Conservation (phyloP, 2,797 vertebrate species). For the Periophthalmus magnuspinnatus region DNA sequence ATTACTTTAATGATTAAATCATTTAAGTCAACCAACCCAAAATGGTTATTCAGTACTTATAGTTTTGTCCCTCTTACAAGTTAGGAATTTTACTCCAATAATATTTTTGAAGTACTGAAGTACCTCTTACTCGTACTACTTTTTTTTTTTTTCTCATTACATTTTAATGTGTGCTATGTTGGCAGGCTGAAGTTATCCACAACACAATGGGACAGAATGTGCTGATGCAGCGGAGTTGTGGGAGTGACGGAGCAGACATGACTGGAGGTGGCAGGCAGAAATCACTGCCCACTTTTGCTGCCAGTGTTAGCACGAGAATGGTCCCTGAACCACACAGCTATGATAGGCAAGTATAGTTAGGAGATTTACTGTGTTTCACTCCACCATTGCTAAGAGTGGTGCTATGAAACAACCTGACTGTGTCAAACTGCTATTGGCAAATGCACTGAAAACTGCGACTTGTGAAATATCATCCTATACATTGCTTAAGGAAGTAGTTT, state of each 20-base stretch:
- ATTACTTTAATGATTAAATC: too few species aligned
- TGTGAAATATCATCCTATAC: neutral
- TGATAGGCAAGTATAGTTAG: slow-evolving; percentile 6
- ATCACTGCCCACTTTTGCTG: slow-evolving; percentile 29
- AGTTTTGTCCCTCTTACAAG: too few species aligned
- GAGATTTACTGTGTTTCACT: too few species aligned
- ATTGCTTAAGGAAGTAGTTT: neutral
- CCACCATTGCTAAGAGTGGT: too few species aligned
- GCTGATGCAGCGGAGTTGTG: slow-evolving; percentile 51
- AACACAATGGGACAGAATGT: slow-evolving; percentile 59
- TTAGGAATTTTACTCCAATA: too few species aligned
- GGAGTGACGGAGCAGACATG: slow-evolving; percentile 46
- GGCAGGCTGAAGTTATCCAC: slow-evolving; percentile 11
- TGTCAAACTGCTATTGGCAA: too few species aligned
- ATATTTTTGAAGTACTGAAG: neutral
- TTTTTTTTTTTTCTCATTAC: neutral
- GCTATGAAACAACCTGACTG: too few species aligned
- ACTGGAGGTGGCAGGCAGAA: slow-evolving; percentile 44
- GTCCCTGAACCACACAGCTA: slow-evolving; percentile 14
- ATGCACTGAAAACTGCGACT: neutral
- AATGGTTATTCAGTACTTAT: too few species aligned
- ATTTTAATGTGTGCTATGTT: slow-evolving; percentile 15
- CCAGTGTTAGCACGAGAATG: slow-evolving; percentile 31
- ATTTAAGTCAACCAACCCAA: too few species aligned
- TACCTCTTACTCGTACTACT: neutral